These are phyloP conservation scores for Baronia brevicornis DNA, from an alignment of 2,888 invertebrate genomes.

Conservation along the genomic window DNA sequence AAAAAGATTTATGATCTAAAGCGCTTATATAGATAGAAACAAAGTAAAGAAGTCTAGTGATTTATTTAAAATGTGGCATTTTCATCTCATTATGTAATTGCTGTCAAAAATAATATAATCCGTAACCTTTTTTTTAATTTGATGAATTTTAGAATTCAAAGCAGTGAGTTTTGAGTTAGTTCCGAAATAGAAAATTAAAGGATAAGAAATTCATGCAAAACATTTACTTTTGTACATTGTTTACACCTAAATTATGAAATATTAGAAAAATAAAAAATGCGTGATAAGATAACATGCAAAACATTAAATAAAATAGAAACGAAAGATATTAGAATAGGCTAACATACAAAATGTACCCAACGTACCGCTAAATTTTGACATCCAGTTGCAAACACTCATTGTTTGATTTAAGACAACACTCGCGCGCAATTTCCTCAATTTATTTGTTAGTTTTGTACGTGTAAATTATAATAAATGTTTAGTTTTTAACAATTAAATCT, in stretches of 20 bases:
- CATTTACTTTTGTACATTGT: no score
- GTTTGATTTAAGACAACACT: slow-evolving; percentile 22
- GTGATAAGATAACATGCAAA: slow-evolving; percentile 12
- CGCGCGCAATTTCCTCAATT: slow-evolving; percentile 25
- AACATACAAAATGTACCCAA: slow-evolving; percentile 68
- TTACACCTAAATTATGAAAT: no score
- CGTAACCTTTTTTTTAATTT: no score
- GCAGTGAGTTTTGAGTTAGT: not conserved
- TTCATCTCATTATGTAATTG: not conserved
- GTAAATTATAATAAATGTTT: slow-evolving; percentile 17
- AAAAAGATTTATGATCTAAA: not conserved
- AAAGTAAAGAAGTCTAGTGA: no score
- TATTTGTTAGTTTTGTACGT: slow-evolving; percentile 20
- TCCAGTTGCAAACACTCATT: slow-evolving; percentile 27
- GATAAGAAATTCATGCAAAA: no score
- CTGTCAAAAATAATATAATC: not conserved
- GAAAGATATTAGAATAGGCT: slow-evolving; percentile 19
- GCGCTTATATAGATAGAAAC: not conserved
- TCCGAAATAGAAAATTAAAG: not conserved
- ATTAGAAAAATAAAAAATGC: slow-evolving; percentile 6
- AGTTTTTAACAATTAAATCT: slow-evolving; percentile 18
- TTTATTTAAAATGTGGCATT: slow-evolving; percentile 3
- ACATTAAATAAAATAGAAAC: slow-evolving; percentile 14
- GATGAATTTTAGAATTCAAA: slow-evolving; percentile 3
- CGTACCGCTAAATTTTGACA: slow-evolving; percentile 47